Percentiles rank a stretch among this genome's conserved stretches.
Evolutionary conservation across 1,140 invertebrate genomes (phyloP).

Genomic region (Tetramorium alpestre): DNA sequence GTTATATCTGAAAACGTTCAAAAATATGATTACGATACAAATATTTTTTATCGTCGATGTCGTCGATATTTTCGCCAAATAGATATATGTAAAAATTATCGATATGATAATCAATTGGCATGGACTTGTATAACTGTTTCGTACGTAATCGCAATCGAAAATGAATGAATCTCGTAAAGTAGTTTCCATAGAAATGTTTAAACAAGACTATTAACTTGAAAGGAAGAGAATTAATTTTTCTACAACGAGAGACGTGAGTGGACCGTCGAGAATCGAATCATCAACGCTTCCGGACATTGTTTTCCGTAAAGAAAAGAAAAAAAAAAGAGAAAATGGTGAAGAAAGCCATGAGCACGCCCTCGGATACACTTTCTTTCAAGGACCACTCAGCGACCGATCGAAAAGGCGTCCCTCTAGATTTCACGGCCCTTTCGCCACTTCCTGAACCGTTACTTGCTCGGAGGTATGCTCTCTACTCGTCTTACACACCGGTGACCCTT

Average conservation of each 20-base stretch:
- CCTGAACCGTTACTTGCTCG: conserved; percentile 44
- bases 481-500: conserved; percentile 40
- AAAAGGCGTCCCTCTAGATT: conserved; percentile 62
- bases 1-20: neutral
- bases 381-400: conserved; percentile 59
- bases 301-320: conserved; percentile 27
- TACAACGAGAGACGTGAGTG: neutral
- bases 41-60: conserved; percentile 20
- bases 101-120: neutral
- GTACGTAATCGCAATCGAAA: neutral
- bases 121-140: neutral
- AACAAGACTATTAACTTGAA: neutral
- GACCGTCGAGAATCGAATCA: conserved; percentile 40
- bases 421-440: conserved; percentile 44
- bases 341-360: conserved; percentile 65
- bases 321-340: conserved; percentile 10
- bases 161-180: neutral
- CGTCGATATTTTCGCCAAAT: neutral
- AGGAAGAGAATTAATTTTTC: conserved; percentile 36
- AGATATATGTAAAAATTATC: conserved; percentile 3
- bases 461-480: conserved; percentile 43
- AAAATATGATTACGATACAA: conserved; percentile 10
- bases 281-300: conserved; percentile 19
- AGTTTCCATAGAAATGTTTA: neutral
- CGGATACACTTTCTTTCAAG: conserved; percentile 61